Percentiles rank a stretch among this genome's conserved stretches.
Evolutionary conservation across 2,888 invertebrate genomes (phyloP).

Genomic region (Koerneria pararmatus): DNA sequence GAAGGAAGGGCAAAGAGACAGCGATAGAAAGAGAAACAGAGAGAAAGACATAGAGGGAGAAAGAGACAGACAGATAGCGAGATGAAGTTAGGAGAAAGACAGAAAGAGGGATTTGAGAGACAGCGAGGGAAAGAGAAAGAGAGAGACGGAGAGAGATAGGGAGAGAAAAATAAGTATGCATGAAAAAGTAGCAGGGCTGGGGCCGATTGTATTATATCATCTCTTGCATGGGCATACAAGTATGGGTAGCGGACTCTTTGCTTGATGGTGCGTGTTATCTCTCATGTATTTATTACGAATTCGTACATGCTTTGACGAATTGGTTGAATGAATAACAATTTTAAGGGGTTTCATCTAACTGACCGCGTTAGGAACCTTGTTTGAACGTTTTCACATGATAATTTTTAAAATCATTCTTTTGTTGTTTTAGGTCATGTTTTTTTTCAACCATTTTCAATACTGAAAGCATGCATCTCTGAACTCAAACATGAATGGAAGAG

Average conservation of each 20-base stretch:
- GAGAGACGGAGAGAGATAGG: neutral
- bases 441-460: too few species aligned
- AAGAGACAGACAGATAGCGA: neutral
- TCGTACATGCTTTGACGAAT: too few species aligned
- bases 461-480: too few species aligned
- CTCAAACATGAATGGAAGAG: too few species aligned
- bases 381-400: too few species aligned
- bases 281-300: too few species aligned
- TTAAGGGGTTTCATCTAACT: too few species aligned
- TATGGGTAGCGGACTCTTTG: neutral
- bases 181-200: neutral
- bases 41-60: neutral
- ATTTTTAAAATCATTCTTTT: too few species aligned
- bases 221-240: neutral
- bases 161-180: neutral
- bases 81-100: neutral
- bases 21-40: slow-evolving; percentile 2
- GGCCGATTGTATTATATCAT: neutral
- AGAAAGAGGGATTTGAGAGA: neutral
- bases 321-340: too few species aligned
- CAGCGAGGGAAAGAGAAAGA: neutral
- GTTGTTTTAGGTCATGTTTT: too few species aligned
- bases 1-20: neutral
- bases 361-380: too few species aligned
- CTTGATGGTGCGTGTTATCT: neutral